Conservation (phyloP, 2,888 invertebrate species). For the Pseudococcus jackbeardsleyi region DNA sequence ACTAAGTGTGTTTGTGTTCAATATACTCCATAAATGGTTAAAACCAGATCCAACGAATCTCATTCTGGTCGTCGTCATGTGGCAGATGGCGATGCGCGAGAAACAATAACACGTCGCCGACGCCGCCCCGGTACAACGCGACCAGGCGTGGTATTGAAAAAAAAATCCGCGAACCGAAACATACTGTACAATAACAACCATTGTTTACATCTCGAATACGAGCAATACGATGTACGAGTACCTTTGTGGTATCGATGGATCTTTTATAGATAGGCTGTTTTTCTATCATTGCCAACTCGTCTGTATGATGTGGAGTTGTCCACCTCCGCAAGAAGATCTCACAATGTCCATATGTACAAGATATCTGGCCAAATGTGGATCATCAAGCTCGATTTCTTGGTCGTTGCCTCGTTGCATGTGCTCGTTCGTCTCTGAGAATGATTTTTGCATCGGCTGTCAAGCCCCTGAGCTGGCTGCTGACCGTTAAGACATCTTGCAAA, state of each 20-base stretch:
- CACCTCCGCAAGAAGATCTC: neutral
- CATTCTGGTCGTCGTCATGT: neutral
- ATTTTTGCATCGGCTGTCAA: neutral
- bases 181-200: constrained; percentile 8
- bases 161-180: constrained; percentile 24
- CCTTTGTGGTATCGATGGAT: neutral
- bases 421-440: neutral
- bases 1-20: neutral
- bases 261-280: neutral
- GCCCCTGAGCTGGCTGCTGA: too few species aligned
- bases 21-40: constrained; percentile 28
- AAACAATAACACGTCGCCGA: constrained; percentile 19
- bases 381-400: too few species aligned
- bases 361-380: neutral
- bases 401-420: neutral
- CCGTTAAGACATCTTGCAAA: too few species aligned
- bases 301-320: neutral
- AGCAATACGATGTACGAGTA: neutral
- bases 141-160: neutral
- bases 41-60: constrained; percentile 31
- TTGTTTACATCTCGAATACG: constrained; percentile 26
- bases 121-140: neutral
- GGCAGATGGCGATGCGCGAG: constrained; percentile 27
- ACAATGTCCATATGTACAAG: neutral
- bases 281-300: neutral